Evolutionary conservation across 64 coral and sea anemone genomes (phyloP), one percentile per base, ranked within the genome.

Genomic region (Platygyra sinensis): DNA sequence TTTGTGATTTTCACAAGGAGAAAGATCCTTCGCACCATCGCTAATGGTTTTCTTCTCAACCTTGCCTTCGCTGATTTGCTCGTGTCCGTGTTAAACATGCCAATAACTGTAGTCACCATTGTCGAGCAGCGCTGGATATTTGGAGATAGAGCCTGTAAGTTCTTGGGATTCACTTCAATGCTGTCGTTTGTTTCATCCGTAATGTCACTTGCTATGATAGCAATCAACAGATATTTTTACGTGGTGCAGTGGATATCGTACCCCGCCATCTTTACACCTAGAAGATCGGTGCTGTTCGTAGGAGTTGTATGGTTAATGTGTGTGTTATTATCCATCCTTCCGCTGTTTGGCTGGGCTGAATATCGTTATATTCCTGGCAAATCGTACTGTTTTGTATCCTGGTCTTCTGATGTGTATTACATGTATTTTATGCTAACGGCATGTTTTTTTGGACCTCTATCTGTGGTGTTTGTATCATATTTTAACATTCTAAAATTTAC

Each of bases 361-460:
- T 83, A 54, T 73, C 65, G 77, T 5, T 96, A 76, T 42, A 91
- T 93, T 32, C 74, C 75, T 61, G 88, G 77, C 10, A 89, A 93
- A 80, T 90, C 87, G 2, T 96, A 90, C 25, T 96, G 95, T 72
- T 96, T 96, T 17, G 95, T 93, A 11, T 74, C 54, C 10, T 96
- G 95, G 95, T 69, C 87, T 12, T 90, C 91, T 14, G 85, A 93
- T 69, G 77, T 93, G 4, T 93, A 86, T 25, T 96, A 93, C 60
- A 93, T 93, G 91, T 93, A 93, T 31, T 96, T 96, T 24, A 96
- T 93, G 91, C 77, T 96, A 4, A 79, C 15, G 0, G 82, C 90
- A 10, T 96, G 95, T 62, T 93, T 96, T 71, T 93, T 87, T 22
- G 91, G 91, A 22, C 95, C 95, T 13, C 32, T 93, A 22, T 72